phyloP scores from a whole-genome alignment of 1,140 invertebrate genomes.

The Armadillidium nasatum region DNA sequence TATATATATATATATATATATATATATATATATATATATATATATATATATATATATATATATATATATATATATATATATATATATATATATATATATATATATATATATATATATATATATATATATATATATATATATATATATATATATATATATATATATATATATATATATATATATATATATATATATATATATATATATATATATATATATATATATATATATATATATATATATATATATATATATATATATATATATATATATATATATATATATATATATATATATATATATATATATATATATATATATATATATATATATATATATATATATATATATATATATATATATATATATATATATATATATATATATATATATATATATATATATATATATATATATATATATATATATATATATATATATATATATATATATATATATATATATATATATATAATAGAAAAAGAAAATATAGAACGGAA shows the following conservation, averaged over 20 bases:
- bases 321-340: constrained; percentile 15
- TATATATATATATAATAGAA: background rate
- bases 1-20: constrained; percentile 12
- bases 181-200: constrained; percentile 15
- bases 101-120: constrained; percentile 15
- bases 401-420: constrained; percentile 15
- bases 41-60: constrained; percentile 15
- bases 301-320: constrained; percentile 15
- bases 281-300: background rate
- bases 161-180: constrained; percentile 8
- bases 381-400: constrained; percentile 15
- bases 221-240: background rate
- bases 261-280: constrained; percentile 15
- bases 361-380: background rate
- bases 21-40: background rate
- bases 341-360: constrained; percentile 12
- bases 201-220: constrained; percentile 15
- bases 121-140: constrained; percentile 15
- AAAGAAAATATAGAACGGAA: too few species aligned
- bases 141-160: constrained; percentile 4
- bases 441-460: constrained; percentile 15
- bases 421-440: constrained; percentile 15
- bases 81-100: background rate
- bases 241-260: constrained; percentile 15
- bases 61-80: constrained; percentile 15